Percentiles rank a stretch among this genome's conserved stretches.
phyloP scores from a whole-genome alignment of 2,888 invertebrate genomes.

The Acanthoscelides obtectus region DNA sequence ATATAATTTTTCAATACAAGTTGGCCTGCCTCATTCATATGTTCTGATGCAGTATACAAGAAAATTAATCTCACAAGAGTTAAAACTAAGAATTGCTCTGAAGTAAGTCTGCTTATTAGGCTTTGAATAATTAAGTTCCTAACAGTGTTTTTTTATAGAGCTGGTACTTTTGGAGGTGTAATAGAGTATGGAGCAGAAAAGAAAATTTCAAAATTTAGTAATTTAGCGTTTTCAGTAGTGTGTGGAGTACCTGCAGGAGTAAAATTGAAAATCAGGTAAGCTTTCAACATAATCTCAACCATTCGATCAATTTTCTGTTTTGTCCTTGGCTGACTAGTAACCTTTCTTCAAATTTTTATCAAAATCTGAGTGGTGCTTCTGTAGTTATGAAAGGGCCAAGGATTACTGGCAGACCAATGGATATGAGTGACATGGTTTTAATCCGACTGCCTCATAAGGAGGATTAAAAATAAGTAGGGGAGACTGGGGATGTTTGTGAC shows the following conservation, averaged over 20 bases:
- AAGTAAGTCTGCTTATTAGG: conserved; percentile 26
- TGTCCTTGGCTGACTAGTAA: too few species aligned
- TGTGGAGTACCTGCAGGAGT: conserved; percentile 87
- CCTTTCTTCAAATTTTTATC: too few species aligned
- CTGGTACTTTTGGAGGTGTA: conserved; percentile 81
- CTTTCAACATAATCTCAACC: not conserved
- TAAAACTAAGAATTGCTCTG: conserved; percentile 64
- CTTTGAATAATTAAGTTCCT: conserved; percentile 23
- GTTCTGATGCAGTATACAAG: conserved; percentile 70
- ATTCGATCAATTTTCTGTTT: too few species aligned
- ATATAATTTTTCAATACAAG: conserved; percentile 67
- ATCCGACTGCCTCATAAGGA: too few species aligned
- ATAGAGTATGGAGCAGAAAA: conserved; percentile 92
- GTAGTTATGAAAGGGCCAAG: too few species aligned
- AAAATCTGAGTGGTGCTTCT: too few species aligned
- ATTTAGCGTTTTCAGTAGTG: conserved; percentile 77
- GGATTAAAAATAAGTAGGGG: too few species aligned
- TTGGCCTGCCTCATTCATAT: conserved; percentile 79
- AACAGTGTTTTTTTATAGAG: conserved; percentile 49
- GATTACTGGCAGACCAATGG: too few species aligned
- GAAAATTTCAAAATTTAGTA: conserved; percentile 85
- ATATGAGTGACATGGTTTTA: too few species aligned
- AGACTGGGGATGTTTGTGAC: too few species aligned
- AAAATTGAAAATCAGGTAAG: conserved; percentile 78
- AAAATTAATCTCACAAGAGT: conserved; percentile 73